A percentile compares a stretch with the other conserved stretches of the same genome.
These are phyloP conservation scores for Ophraella communa DNA, from an alignment of 2,888 invertebrate genomes.

Conservation along the genomic window DNA sequence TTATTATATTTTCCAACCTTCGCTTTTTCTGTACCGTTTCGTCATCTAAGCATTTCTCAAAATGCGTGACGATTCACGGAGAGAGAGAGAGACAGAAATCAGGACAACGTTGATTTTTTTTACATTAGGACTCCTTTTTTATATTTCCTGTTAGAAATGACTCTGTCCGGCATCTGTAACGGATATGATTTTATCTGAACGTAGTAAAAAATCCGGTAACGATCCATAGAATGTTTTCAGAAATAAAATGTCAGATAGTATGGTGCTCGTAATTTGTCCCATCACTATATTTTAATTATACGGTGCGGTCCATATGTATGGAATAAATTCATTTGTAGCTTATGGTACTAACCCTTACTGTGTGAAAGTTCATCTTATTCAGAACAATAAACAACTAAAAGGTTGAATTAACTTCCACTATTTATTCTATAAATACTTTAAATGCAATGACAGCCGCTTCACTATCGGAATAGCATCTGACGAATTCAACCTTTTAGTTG, in stretches of 20 bases:
- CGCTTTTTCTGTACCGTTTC: conserved; percentile 33
- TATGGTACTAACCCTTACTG: no score
- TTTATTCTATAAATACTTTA: no score
- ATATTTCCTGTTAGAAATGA: conserved; percentile 13
- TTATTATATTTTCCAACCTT: conserved; percentile 47
- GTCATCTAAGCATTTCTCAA: conserved; percentile 40
- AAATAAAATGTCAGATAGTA: background rate
- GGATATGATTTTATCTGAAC: background rate
- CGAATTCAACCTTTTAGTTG: no score
- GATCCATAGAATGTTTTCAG: background rate
- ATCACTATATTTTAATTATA: no score
- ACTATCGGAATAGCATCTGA: no score
- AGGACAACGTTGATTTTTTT: conserved; percentile 18
- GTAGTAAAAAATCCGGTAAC: background rate
- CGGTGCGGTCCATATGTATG: no score
- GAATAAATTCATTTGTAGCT: no score
- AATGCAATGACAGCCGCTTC: no score
- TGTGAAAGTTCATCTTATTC: no score
- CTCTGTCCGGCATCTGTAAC: background rate
- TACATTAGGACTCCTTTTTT: conserved; percentile 9
- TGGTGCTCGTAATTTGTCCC: no score
- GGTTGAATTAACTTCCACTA: no score
- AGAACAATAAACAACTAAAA: no score
- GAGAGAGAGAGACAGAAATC: conserved; percentile 15
- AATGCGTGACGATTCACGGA: conserved; percentile 40